Evolutionary conservation across 2,888 invertebrate species (phyloP).

Genomic region (Ceriagrion tenellum): DNA sequence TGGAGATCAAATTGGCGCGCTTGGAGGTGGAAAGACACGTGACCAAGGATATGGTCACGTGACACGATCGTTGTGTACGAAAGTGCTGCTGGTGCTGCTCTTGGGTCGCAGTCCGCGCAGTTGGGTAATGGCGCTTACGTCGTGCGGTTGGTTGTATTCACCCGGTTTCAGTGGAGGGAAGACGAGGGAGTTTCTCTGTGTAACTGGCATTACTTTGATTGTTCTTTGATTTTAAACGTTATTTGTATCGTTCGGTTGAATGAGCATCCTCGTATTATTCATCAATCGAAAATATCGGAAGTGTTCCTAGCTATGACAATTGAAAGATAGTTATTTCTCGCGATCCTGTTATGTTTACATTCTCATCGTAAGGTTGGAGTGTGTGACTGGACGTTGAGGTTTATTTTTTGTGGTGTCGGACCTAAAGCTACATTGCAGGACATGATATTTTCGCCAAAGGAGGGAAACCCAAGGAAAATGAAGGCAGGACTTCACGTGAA

Average conservation of each 20-base stretch:
- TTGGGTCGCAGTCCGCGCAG: constrained; percentile 42
- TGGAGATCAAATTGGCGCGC: background rate
- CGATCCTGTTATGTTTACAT: constrained; percentile 61
- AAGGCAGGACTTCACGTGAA: constrained; percentile 53
- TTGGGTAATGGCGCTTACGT: constrained; percentile 59
- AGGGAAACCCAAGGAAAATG: constrained; percentile 44
- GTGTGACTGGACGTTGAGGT: background rate
- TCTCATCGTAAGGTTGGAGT: background rate
- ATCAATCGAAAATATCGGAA: background rate
- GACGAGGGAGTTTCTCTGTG: constrained; percentile 28
- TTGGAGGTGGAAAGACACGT: background rate
- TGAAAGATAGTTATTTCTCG: constrained; percentile 21
- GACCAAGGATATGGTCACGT: constrained; percentile 29
- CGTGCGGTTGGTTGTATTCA: constrained; percentile 3
- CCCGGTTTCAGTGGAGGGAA: constrained; percentile 45
- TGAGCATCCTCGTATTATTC: background rate
- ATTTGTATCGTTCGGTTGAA: background rate
- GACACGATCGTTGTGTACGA: constrained; percentile 56
- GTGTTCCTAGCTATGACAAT: constrained; percentile 13
- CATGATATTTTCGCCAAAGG: constrained; percentile 40
- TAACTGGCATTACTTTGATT: background rate
- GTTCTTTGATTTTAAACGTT: background rate
- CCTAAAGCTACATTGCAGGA: constrained; percentile 34
- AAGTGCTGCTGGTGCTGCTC: constrained; percentile 29
- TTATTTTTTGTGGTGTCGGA: constrained; percentile 21